These are phyloP conservation scores for Florisuga fusca DNA, from an alignment of 2,797 vertebrate genomes.

Conservation along the genomic window DNA sequence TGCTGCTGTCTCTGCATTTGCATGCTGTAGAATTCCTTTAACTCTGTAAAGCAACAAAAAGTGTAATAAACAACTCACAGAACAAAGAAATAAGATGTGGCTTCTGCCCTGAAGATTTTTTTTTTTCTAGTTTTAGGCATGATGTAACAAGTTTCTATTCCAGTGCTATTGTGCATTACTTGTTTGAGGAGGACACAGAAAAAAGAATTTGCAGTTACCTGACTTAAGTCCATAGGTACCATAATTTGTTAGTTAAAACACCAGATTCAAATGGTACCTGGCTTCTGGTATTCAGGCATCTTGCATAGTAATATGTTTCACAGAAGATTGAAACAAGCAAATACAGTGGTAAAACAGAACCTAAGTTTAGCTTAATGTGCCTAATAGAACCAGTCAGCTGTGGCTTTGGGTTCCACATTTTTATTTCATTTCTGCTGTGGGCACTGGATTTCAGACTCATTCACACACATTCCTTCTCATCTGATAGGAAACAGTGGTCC, in stretches of 20 bases:
- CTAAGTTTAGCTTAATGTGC: not conserved
- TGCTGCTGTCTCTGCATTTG: slow-evolving; percentile 15
- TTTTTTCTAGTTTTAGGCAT: slow-evolving; percentile 9
- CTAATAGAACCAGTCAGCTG: not conserved
- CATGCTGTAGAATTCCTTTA: not conserved
- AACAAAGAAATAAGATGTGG: slow-evolving; percentile 19
- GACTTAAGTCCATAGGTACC: not conserved
- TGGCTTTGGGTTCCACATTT: not conserved
- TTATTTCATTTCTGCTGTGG: not conserved
- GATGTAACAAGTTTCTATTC: slow-evolving; percentile 47
- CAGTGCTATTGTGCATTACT: not conserved
- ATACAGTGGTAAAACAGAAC: not conserved
- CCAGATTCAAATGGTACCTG: not conserved
- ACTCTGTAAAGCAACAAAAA: not conserved
- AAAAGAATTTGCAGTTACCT: slow-evolving; percentile 20
- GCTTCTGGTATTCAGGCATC: not conserved
- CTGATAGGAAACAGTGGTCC: not conserved
- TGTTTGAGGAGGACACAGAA: not conserved
- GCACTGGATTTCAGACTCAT: not conserved
- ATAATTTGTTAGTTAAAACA: slow-evolving; percentile 25
- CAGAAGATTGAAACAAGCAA: slow-evolving; percentile 1
- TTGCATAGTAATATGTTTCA: not conserved
- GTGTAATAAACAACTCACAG: not conserved
- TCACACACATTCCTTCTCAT: not conserved
- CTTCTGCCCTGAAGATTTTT: not conserved